A percentile compares a stretch with the other conserved stretches of the same genome.
These are phyloP conservation scores for Gisinianus flammeolus DNA, from an alignment of 2,888 invertebrate species.

Conservation along the genomic window DNA sequence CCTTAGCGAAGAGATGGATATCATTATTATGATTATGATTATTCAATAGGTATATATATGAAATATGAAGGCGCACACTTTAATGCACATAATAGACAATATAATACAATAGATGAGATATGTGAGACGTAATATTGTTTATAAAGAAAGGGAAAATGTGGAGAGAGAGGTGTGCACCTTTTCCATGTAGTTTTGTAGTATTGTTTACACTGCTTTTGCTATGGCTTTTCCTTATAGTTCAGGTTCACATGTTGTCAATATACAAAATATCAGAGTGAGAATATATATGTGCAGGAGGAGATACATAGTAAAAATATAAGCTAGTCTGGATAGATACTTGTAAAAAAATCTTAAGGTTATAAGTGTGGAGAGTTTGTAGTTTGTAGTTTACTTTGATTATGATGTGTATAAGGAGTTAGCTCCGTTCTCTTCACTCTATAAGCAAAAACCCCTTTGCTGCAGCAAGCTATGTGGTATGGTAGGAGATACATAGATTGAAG, in stretches of 20 bases:
- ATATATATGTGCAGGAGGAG: background rate
- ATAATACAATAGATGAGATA: background rate
- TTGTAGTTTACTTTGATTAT: background rate
- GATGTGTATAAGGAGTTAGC: background rate
- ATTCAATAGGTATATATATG: background rate
- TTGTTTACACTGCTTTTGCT: background rate
- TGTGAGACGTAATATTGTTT: background rate
- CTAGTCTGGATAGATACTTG: background rate
- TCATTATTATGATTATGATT: background rate
- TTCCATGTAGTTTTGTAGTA: background rate
- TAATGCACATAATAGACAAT: background rate
- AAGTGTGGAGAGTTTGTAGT: background rate
- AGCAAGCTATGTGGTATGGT: too few species aligned
- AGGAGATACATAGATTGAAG: background rate
- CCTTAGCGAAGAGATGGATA: too few species aligned
- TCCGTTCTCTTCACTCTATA: background rate
- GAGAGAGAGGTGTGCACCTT: background rate
- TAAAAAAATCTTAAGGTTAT: background rate
- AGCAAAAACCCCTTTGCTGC: background rate
- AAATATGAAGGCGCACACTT: background rate
- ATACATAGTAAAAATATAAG: background rate
- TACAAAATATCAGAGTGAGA: background rate
- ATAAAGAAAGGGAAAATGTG: background rate
- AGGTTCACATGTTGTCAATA: background rate
- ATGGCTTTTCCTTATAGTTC: background rate